Evolutionary conservation across 2,888 invertebrate genomes (phyloP), one percentile per base, ranked within the genome.

Genomic region (Dorcus hopei): DNA sequence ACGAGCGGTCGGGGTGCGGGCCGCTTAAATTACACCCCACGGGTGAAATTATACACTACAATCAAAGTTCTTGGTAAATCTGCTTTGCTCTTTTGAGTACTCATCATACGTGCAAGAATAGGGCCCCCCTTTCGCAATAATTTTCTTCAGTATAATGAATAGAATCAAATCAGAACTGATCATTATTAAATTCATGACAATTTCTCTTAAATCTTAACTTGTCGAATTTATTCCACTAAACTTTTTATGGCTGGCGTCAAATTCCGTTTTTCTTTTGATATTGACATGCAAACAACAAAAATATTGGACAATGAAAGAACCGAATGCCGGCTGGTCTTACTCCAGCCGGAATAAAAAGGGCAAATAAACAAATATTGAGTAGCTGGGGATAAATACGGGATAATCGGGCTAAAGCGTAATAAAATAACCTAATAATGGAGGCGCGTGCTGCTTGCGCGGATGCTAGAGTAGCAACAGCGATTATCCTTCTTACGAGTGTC

Each of bases 371-470:
- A 69, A 67, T 67, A 60, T 33, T 4, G 26, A 33, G 26, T 7
- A 33, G 26, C 26, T 33, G 26, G 65, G 68, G 71, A 57, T 56
- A 38, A 60, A 43, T 33, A 48, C 50, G 26, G 60, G 60, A 71
- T 71, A 69, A 70, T 71, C 71, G 65, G 70, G 70, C 65, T 68
- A 62, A 70, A 62, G 61, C 60, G 65, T 68, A 70, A 70, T 69
- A 68, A 71, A 67, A 67, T 69, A 67, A 68, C 65, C 68, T 64
- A 67, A 70, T 68, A 70, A 68, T 67, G 64, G 64, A 62, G 58
- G 60, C 61, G 58, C 64, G 51, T 42, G 40, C 16, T 40, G 38
- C 40, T 33, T 33, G 26, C 26, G 26, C 26, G 26, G 26, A 33
- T 33, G 26, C 6, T 33, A 7, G 26, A 33, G 26, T 33, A 33